phyloP scores from a whole-genome alignment of 2,113 vertebrate species.

The Macrotis lagotis region DNA sequence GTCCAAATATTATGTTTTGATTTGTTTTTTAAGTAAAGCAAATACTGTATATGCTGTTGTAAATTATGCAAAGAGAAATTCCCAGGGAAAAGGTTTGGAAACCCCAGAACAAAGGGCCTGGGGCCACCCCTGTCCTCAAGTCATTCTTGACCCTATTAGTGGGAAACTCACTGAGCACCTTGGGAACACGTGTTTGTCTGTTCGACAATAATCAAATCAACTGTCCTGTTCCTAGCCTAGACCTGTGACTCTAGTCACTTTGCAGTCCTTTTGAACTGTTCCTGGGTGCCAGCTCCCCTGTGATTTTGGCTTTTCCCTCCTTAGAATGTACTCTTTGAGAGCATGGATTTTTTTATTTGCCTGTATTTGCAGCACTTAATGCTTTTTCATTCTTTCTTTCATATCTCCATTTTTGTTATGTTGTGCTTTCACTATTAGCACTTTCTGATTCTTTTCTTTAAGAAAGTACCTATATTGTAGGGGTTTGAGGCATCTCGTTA shows the following conservation, averaged over 20 bases:
- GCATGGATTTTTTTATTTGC: neutral
- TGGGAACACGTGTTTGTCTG: neutral
- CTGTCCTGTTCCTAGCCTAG: too few relatives aligned
- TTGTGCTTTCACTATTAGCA: neutral
- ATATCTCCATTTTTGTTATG: neutral
- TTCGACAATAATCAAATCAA: neutral
- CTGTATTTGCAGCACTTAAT: neutral
- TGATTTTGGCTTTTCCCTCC: neutral
- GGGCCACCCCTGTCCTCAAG: neutral
- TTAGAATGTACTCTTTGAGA: neutral
- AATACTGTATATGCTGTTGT: slow-evolving; percentile 10
- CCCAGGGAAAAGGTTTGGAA: slow-evolving; percentile 18
- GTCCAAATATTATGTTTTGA: slow-evolving; percentile 39
- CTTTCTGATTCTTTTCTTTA: neutral
- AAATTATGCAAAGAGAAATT: slow-evolving; percentile 19
- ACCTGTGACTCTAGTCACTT: too few relatives aligned
- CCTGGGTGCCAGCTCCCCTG: too few relatives aligned
- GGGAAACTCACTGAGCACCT: neutral
- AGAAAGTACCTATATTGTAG: neutral
- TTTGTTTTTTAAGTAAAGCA: slow-evolving; percentile 31
- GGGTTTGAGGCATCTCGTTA: neutral
- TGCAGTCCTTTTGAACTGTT: too few relatives aligned
- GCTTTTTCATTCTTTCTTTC: neutral
- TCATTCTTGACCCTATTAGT: neutral
- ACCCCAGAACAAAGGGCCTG: neutral